Evolutionary conservation across 2,113 vertebrate species (phyloP).

Genomic region (Ictidomys tridecemlineatus): DNA sequence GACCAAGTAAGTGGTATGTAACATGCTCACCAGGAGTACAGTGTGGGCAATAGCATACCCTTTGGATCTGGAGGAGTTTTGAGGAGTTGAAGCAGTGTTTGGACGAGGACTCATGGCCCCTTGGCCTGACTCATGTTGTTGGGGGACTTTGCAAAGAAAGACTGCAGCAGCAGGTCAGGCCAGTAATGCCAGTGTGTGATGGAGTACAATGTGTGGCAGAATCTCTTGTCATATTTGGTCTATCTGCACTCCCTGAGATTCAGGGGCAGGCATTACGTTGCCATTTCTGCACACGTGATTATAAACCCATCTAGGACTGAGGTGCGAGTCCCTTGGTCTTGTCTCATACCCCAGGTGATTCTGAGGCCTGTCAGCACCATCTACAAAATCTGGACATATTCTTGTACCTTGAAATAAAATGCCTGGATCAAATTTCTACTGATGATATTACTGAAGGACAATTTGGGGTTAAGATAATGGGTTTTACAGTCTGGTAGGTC

Average conservation of each 20-base stretch:
- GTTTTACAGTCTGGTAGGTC: neutral
- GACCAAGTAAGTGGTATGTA: neutral
- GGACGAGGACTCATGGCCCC: neutral
- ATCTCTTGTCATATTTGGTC: rapidly evolving
- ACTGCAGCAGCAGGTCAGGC: neutral
- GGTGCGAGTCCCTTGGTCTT: neutral
- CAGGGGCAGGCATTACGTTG: neutral
- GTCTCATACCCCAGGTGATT: neutral
- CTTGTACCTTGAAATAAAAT: neutral
- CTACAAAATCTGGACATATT: neutral
- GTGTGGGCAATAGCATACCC: neutral
- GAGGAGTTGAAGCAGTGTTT: neutral
- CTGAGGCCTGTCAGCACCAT: neutral
- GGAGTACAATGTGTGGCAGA: neutral
- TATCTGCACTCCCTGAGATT: neutral
- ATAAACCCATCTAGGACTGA: neutral
- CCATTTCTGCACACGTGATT: neutral
- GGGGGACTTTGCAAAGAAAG: neutral
- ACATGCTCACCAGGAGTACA: neutral
- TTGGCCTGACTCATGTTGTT: neutral
- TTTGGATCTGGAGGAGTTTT: neutral
- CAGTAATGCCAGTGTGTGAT: rapidly evolving
- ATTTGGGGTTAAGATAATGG: neutral
- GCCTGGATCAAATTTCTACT: neutral
- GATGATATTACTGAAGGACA: neutral